A percentile compares a stretch with the other conserved stretches of the same genome.
These are phyloP conservation scores for Subanguina moxae DNA, from an alignment of 1,140 invertebrate species.

Conservation along the genomic window DNA sequence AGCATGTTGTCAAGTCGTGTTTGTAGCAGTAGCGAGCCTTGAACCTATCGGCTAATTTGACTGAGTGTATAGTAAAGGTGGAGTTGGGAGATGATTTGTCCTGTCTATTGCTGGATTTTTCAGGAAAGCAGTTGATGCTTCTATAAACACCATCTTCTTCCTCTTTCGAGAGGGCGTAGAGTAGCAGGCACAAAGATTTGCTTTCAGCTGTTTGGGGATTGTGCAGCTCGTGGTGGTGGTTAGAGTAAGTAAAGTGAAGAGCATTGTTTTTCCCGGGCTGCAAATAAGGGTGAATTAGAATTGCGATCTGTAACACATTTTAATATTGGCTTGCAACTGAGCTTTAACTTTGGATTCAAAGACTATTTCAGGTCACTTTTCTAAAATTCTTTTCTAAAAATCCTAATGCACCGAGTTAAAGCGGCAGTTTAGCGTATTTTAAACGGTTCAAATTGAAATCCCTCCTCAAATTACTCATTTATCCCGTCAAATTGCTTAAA, in stretches of 20 bases:
- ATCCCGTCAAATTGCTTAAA: too few species aligned
- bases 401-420: too few species aligned
- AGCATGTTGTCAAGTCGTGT: conserved; percentile 14
- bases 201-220: neutral
- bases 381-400: too few species aligned
- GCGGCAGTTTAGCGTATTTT: too few species aligned
- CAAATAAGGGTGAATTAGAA: neutral
- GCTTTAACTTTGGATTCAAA: too few species aligned
- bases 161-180: neutral
- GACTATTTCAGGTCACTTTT: too few species aligned
- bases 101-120: neutral
- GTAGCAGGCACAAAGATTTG: neutral
- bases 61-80: neutral
- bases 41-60: conserved; percentile 14
- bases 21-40: conserved; percentile 10
- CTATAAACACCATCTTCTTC: neutral
- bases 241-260: neutral
- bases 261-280: neutral
- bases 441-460: too few species aligned
- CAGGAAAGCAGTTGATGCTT: neutral
- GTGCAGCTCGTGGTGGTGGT: neutral
- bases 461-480: too few species aligned
- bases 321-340: too few species aligned
- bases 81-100: neutral
- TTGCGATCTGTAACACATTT: too few species aligned